phyloP scores from a whole-genome alignment of 2,797 vertebrate species.

The Mormyrops attenuatus region DNA sequence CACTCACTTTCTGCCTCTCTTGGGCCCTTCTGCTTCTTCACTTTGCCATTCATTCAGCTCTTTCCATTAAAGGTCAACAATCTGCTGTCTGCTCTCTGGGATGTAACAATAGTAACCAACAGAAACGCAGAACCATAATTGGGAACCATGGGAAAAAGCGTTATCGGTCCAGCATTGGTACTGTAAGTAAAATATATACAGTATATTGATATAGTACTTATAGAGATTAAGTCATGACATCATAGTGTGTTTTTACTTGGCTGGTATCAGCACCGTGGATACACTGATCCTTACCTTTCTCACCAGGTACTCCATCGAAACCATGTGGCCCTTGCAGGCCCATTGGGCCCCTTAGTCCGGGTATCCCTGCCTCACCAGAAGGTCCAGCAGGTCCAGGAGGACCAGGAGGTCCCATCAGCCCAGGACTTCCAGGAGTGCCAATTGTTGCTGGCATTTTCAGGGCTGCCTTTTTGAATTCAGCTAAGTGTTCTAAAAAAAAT shows the following conservation, averaged over 20 bases:
- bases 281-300: constrained; percentile 53
- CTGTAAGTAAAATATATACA: background rate
- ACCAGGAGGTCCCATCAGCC: constrained; percentile 40
- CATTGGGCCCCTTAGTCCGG: constrained; percentile 49
- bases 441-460: constrained; percentile 60
- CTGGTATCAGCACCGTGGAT: background rate
- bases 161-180: background rate
- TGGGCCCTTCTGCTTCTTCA: background rate
- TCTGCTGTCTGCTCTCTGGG: background rate
- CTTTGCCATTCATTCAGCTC: background rate
- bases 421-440: constrained; percentile 53
- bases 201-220: background rate
- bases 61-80: background rate
- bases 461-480: constrained; percentile 63
- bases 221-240: background rate
- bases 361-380: constrained; percentile 51
- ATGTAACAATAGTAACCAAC: background rate
- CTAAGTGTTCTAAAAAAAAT: constrained; percentile 57
- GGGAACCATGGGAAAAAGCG: background rate
- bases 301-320: constrained; percentile 64
- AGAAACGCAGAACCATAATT: background rate
- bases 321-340: constrained; percentile 65
- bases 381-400: constrained; percentile 55
- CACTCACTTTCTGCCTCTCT: background rate
- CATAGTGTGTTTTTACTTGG: background rate